Base-by-base conservation (phyloP, 2,888 invertebrate species). In the Andrena hattorfiana region DNA sequence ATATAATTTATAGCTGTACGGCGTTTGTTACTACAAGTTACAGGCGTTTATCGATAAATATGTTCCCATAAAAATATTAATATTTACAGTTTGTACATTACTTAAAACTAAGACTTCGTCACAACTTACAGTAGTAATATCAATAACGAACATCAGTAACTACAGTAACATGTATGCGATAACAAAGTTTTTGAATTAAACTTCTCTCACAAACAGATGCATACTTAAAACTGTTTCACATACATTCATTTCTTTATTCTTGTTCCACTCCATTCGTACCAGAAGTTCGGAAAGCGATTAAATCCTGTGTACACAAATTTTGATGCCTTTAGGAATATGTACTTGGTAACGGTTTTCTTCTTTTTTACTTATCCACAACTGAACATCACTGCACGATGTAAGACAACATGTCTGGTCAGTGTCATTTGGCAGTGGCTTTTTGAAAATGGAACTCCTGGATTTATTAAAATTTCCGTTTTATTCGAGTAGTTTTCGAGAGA, bases 61-160 rank as follows among this genome's bases (percentile, higher is more conserved):
- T n/a, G 16, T 56, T 42, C 30, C 13, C 56, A 7, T 75, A 60
- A 51, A 77, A 76, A 77, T 76, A 77, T 66, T 3, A 28, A 26
- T 66, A 77, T 49, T 76, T 66, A 77, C 32, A 77, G 60, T 77
- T 66, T 66, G 20, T 76, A 76, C 76, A 59, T 13, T 3, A 13
- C 4, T 23, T 60, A n/a, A 10, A 42, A 16, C 10, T 26, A 48
- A 16, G 7, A 49, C 8, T 7, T 10, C 7, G 28, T 63, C 2
- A 32, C 20, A 23, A 66, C n/a, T 20, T 10, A 32, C 23, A 51
- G 10, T n/a, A 42, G 16, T 42, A 42, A 42, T 67, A 67, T 20
- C 30, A 51, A 23, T 51, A 13, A 28, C 2, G 7, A 49, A 56
- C 16, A 54, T 30, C 8, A 20, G 67, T 42, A 56, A 56, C 10